Base-by-base conservation (phyloP, 2,797 vertebrate genomes). In the Pseudomugil gertrudae region DNA sequence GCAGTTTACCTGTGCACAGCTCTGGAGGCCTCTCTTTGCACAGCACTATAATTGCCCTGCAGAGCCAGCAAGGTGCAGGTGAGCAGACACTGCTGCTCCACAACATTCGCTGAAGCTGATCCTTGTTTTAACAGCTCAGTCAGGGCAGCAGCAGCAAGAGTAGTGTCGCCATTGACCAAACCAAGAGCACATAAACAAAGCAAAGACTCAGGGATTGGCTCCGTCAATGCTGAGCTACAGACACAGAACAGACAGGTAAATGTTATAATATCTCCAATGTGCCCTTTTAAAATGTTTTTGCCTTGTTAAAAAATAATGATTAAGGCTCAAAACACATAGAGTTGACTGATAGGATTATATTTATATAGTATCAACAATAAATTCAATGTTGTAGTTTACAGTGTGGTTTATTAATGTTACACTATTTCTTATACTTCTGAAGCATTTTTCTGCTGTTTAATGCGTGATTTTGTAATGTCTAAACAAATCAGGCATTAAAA, bases 161-260 rank as follows among this genome's bases (percentile, higher is more conserved):
- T 97, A n/a, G 87, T 88, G 50, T 99, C 97, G 10, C 93, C 79
- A 78, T 95, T 92, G 55, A 95, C 94, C 84, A 99, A 72, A 24
- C 96, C 98, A 47, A 99, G 85, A 0, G 96, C 93, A 75, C 97
- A 99, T 9, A 99, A 88, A 78, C 96, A 93, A 78, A 95, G 93
- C 81, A 99, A 93, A 66, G 96, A 97, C 92, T 97, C 96, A 0
- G 67, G 63, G 66, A 92, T 90, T 2, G 96, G 95, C 77, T 98
- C 95, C 84, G 98, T 96, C 72, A 98, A 90, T 67, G 96, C 78
- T 1, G 96, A 98, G 84, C 97, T 99, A 78, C 35, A 70, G 47
- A 63, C 30, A 74, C 29, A 74, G 35, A 43, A 70, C 24, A 60
- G 8, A 57, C 3, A 45, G 38, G 52, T 11, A 23, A 11, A 48